A percentile compares a stretch with the other conserved stretches of the same genome.
Evolutionary conservation across 2,888 invertebrate genomes (phyloP).

Genomic region (Noctua janthe): DNA sequence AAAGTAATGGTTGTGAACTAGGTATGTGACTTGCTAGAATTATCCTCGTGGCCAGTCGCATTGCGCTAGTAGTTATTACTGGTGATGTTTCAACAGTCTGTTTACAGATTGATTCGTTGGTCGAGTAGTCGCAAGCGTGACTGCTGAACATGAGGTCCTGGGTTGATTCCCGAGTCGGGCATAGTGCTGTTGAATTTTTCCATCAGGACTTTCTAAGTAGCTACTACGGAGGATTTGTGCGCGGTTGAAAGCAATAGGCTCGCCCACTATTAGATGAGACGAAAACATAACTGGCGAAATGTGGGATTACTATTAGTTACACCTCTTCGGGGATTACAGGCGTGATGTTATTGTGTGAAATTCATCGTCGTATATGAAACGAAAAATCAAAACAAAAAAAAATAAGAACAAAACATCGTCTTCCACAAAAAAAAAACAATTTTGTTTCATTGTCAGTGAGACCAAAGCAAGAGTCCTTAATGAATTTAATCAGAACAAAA

Average conservation of each 20-base stretch:
- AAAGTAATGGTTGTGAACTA: constrained; percentile 65
- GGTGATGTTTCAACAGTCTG: neutral
- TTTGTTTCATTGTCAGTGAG: constrained; percentile 2
- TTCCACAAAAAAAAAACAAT: constrained; percentile 17
- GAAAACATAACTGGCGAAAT: neutral
- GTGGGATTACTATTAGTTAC: neutral
- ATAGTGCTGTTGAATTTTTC: neutral
- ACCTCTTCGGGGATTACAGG: neutral
- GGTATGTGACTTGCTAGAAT: constrained; percentile 58
- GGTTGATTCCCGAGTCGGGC: too few species aligned
- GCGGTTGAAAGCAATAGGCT: too few species aligned
- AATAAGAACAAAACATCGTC: too few species aligned
- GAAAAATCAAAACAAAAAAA: neutral
- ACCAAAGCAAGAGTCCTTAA: constrained; percentile 18
- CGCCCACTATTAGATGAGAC: neutral
- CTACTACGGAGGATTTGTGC: too few species aligned
- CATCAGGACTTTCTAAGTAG: neutral
- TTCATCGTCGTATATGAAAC: neutral
- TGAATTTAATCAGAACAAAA: constrained; percentile 54
- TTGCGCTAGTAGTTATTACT: neutral
- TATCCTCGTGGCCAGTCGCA: neutral
- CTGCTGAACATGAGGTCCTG: too few species aligned
- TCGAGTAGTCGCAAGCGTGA: too few species aligned
- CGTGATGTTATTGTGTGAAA: neutral
- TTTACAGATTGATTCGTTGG: neutral